Percentiles rank a stretch among this genome's conserved stretches.
phyloP scores from a whole-genome alignment of 2,888 invertebrate species.

The Melanostoma mellinum region DNA sequence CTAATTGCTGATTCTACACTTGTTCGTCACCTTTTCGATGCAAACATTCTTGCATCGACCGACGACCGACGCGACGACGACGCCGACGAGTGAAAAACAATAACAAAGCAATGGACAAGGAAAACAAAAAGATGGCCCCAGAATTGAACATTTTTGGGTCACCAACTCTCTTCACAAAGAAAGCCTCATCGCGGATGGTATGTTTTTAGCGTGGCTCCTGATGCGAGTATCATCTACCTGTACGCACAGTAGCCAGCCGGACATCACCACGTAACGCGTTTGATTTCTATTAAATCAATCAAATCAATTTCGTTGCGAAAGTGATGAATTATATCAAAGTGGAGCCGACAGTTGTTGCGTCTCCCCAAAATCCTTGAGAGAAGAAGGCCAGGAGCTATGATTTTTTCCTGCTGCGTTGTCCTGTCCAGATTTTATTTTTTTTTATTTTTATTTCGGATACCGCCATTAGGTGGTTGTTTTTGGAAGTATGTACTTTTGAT shows the following conservation, averaged over 20 bases:
- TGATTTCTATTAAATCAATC: constrained; percentile 73
- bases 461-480: constrained; percentile 36
- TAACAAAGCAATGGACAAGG: neutral
- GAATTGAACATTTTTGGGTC: constrained; percentile 64
- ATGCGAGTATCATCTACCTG: constrained; percentile 9
- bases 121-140: constrained; percentile 17
- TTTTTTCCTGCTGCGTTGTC: constrained; percentile 13
- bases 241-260: constrained; percentile 62
- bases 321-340: constrained; percentile 73
- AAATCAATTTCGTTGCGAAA: constrained; percentile 73
- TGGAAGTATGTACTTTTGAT: constrained; percentile 30
- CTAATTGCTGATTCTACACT: constrained; percentile 72
- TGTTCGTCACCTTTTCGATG: constrained; percentile 62
- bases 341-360: constrained; percentile 49
- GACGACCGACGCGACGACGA: constrained; percentile 4
- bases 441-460: neutral
- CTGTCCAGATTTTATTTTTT: constrained; percentile 15
- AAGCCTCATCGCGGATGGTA: neutral
- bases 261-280: constrained; percentile 71
- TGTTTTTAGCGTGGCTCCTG: constrained; percentile 31
- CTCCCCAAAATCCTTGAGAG: constrained; percentile 52
- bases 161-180: constrained; percentile 49
- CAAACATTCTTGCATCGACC: constrained; percentile 37
- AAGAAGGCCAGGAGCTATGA: constrained; percentile 17
- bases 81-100: neutral